phyloP scores from a whole-genome alignment of 2,888 invertebrate species.

The Acrobeloides nanus region DNA sequence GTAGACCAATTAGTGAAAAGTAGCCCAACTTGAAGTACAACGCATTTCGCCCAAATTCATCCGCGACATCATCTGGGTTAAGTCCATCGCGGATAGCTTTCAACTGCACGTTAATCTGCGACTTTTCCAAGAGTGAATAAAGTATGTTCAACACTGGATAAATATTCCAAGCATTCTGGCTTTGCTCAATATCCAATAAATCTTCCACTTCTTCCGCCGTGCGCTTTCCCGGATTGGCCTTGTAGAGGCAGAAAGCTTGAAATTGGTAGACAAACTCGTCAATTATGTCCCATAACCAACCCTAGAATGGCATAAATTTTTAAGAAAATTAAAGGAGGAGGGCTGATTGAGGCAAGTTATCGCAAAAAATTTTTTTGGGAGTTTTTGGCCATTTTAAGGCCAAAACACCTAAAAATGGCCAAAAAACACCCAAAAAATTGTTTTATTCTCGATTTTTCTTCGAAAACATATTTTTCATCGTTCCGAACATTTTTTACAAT shows the following conservation, averaged over 20 bases:
- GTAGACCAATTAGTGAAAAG: slow-evolving; percentile 87
- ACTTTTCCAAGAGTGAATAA: slow-evolving; percentile 92
- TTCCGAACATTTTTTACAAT: no score
- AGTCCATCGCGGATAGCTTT: slow-evolving; percentile 66
- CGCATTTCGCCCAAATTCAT: slow-evolving; percentile 87
- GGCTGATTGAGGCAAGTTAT: no score
- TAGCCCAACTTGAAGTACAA: slow-evolving; percentile 99
- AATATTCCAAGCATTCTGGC: slow-evolving; percentile 79
- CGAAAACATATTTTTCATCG: no score
- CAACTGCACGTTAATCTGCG: slow-evolving; percentile 91
- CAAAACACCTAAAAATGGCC: slow-evolving; percentile 21
- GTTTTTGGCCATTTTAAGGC: slow-evolving; percentile 74
- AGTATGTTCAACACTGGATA: slow-evolving; percentile 92
- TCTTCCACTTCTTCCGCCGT: slow-evolving; percentile 67
- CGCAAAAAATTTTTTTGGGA: no score
- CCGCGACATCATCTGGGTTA: slow-evolving; percentile 62
- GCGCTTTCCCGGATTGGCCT: slow-evolving; percentile 71
- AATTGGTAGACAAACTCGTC: slow-evolving; percentile 67
- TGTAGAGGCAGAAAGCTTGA: slow-evolving; percentile 68
- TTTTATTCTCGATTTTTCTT: no score
- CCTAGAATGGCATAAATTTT: no score
- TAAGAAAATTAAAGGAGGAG: no score
- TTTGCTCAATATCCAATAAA: slow-evolving; percentile 67
- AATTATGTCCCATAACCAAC: slow-evolving; percentile 98
- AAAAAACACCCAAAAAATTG: no score